A percentile compares a stretch with the other conserved stretches of the same genome.
These are phyloP conservation scores for Harpagoxenus sublaevis DNA, from an alignment of 2,888 invertebrate species.

Conservation along the genomic window DNA sequence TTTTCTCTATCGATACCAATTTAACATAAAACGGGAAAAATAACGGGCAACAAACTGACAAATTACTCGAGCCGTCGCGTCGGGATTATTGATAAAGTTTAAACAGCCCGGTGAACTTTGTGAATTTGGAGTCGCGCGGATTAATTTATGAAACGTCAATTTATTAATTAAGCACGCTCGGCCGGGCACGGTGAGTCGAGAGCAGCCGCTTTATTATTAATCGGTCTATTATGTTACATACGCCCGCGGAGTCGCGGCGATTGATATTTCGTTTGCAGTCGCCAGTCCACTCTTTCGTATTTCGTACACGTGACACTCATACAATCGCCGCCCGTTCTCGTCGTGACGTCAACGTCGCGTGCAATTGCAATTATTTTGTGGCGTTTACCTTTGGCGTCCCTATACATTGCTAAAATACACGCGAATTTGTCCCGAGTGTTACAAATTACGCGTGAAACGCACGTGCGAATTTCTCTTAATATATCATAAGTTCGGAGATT, in stretches of 20 bases:
- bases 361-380: conserved; percentile 48
- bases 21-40: conserved; percentile 14
- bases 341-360: conserved; percentile 17
- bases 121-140: conserved; percentile 37
- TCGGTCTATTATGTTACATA: conserved; percentile 41
- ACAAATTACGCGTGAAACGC: neutral
- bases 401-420: conserved; percentile 4
- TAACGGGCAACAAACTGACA: conserved; percentile 4
- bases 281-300: conserved; percentile 23
- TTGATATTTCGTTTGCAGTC: conserved; percentile 53
- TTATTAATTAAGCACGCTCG: conserved; percentile 50
- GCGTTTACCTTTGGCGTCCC: conserved; percentile 38
- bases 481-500: neutral
- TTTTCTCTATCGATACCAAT: neutral
- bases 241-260: conserved; percentile 21
- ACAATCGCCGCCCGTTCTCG: conserved; percentile 21
- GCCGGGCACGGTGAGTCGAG: conserved; percentile 20
- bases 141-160: conserved; percentile 55
- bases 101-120: conserved; percentile 42
- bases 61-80: neutral
- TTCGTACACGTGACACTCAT: conserved; percentile 43
- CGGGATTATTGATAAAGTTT: conserved; percentile 42
- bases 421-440: neutral
- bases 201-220: conserved; percentile 48
- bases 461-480: neutral